Conservation (phyloP, 2,797 vertebrate species). For the Coregonus ussuriensis region DNA sequence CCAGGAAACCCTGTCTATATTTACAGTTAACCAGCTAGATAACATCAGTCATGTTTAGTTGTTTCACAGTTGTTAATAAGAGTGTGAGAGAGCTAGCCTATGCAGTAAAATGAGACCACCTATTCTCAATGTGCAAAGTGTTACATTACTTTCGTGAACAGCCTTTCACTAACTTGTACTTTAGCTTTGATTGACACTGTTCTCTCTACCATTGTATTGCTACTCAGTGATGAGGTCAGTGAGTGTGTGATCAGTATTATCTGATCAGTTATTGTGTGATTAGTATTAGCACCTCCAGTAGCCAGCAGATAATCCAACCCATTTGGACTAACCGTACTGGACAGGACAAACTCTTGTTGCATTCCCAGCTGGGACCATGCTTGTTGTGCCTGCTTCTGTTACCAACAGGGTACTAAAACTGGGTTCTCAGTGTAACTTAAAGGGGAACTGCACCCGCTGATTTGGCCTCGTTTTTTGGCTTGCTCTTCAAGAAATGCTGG, state of each 20-base stretch:
- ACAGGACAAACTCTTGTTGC: too few relatives aligned
- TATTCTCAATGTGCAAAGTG: neutral
- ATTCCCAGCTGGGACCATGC: too few relatives aligned
- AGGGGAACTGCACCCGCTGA: too few relatives aligned
- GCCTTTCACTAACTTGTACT: neutral
- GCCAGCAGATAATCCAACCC: conserved; percentile 38
- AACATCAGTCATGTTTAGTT: neutral
- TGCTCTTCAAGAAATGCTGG: too few relatives aligned
- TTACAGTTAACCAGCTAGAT: neutral
- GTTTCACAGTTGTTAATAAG: neutral
- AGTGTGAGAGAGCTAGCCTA: neutral
- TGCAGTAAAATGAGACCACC: neutral
- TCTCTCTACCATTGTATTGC: neutral
- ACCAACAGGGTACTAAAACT: neutral
- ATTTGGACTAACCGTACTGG: too few relatives aligned
- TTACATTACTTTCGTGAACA: neutral
- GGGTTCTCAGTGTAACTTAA: neutral
- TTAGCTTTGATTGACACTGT: neutral
- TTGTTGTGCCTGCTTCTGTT: too few relatives aligned
- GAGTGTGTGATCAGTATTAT: neutral
- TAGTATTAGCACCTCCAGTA: neutral
- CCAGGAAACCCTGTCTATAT: neutral
- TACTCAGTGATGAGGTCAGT: neutral
- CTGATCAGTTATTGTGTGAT: neutral
- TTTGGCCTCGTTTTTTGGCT: too few relatives aligned